Base-by-base conservation (phyloP, 2,113 vertebrate species). In the Spilogale gracilis region DNA sequence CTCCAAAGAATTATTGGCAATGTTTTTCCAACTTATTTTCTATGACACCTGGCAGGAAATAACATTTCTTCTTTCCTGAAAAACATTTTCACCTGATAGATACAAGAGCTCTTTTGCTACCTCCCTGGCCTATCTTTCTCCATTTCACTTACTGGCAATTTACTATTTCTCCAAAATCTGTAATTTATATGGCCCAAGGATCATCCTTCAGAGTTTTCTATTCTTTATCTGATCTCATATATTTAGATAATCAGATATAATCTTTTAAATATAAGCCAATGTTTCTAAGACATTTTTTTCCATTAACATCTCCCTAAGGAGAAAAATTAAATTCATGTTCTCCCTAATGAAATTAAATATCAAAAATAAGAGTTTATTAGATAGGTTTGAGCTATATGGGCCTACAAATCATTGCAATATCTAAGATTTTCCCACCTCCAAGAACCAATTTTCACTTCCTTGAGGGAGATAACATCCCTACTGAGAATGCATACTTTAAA, bases 241-340 rank as follows among this genome's bases (percentile, higher is more conserved):
- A 38, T 85, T 78, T 65, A 73, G 12, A 69, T 45, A 82, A 89
- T 69, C 20, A 54, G 2, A 38, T 94, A 2, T 27, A 74, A 10
- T 73, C 21, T 65, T 71, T 1, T 50, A 83, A 27, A 94, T 67
- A 83, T 90, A 90, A 87, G 86, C 71, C 20, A 81, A 3, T 21
- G 3, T 73, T 83, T 71, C 43, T 73, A 61, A 89, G 93, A 91
- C 79, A 38, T 71, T 86, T 86, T 91, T 91, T 81, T 21, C 43
- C 10, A 92, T 69, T 63, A 92, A 88, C 56, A 92, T 27, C 43
- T 45, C 18, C 21, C 8, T 54, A 83, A 83, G 9, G 43, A 83
- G 38, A 92, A 95, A 94, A 86, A 92, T 88, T 88, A 38, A 83
- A 91, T 85, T 96, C 92, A 69, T 1, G 67, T 61, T 85, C 17